These are phyloP conservation scores for Celastrina argiolus DNA, from an alignment of 2,888 invertebrate species.

Conservation along the genomic window DNA sequence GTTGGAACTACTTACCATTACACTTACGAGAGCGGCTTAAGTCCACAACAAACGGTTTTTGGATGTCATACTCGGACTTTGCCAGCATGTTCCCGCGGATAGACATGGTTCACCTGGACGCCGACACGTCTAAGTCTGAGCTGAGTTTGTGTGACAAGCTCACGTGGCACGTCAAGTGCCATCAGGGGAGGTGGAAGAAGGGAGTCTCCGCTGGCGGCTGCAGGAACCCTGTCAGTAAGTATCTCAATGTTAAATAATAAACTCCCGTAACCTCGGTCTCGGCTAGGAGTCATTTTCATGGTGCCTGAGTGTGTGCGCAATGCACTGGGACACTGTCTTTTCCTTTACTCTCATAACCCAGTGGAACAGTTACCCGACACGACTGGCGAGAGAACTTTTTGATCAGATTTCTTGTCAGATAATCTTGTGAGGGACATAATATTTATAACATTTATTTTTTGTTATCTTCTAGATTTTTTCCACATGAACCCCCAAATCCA, in stretches of 20 bases:
- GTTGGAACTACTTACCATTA: conserved; percentile 86
- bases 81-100: conserved; percentile 88
- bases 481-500: conserved; percentile 95
- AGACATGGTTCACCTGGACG: conserved; percentile 91
- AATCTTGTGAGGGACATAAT: too few species aligned
- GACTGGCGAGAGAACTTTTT: too few species aligned
- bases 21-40: conserved; percentile 85
- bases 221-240: conserved; percentile 87
- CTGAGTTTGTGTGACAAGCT: conserved; percentile 84
- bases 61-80: conserved; percentile 91
- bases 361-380: too few species aligned
- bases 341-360: too few species aligned
- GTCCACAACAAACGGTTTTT: conserved; percentile 84
- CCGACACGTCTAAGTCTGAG: conserved; percentile 91
- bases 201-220: conserved; percentile 95
- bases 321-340: too few species aligned
- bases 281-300: too few species aligned
- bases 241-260: conserved; percentile 19
- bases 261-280: too few species aligned
- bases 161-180: conserved; percentile 92
- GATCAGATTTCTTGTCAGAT: too few species aligned
- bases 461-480: conserved; percentile 91
- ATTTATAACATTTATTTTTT: too few species aligned
- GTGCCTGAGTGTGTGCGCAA: too few species aligned
- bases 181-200: conserved; percentile 90